Percentiles rank a stretch among this genome's conserved stretches.
phyloP scores from a whole-genome alignment of 2,888 invertebrate species.

The Drosophila percnosoma region DNA sequence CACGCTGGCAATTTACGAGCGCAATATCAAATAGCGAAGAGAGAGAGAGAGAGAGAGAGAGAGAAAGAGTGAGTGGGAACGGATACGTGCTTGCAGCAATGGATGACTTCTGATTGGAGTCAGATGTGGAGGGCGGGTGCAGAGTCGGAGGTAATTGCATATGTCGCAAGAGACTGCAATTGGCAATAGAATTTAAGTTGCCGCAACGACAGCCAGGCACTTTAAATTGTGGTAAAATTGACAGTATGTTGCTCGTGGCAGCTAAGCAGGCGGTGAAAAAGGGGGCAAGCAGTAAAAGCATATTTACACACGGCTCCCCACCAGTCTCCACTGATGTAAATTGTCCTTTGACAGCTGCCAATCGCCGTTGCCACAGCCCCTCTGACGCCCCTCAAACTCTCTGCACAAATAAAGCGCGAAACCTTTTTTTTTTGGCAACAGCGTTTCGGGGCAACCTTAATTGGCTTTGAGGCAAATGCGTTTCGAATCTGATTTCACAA shows the following conservation, averaged over 20 bases:
- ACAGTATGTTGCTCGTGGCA: slow-evolving; percentile 31
- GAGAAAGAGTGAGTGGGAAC: not conserved
- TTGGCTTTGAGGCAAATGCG: slow-evolving; percentile 70
- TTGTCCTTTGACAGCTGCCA: slow-evolving; percentile 32
- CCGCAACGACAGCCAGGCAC: slow-evolving; percentile 34
- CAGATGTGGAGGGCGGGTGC: not conserved
- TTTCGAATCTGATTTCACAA: slow-evolving; percentile 56
- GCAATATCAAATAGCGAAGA: slow-evolving; percentile 14
- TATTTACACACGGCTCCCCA: slow-evolving; percentile 27
- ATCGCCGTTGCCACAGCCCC: slow-evolving; percentile 8
- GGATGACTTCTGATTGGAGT: not conserved
- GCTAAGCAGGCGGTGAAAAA: not conserved
- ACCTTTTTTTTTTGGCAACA: slow-evolving; percentile 60
- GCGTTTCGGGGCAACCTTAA: slow-evolving; percentile 52
- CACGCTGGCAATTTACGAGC: slow-evolving; percentile 77
- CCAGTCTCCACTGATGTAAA: slow-evolving; percentile 1
- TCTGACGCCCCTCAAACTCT: slow-evolving; percentile 4
- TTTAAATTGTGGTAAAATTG: slow-evolving; percentile 42
- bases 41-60: not conserved
- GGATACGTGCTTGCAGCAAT: not conserved
- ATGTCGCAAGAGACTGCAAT: slow-evolving; percentile 61
- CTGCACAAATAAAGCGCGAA: slow-evolving; percentile 19
- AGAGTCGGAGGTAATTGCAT: slow-evolving; percentile 55
- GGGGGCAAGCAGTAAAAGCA: not conserved
- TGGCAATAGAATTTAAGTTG: slow-evolving; percentile 62